Evolutionary conservation across 2,113 vertebrate genomes (phyloP).

Genomic region (Baryphthengus martii): DNA sequence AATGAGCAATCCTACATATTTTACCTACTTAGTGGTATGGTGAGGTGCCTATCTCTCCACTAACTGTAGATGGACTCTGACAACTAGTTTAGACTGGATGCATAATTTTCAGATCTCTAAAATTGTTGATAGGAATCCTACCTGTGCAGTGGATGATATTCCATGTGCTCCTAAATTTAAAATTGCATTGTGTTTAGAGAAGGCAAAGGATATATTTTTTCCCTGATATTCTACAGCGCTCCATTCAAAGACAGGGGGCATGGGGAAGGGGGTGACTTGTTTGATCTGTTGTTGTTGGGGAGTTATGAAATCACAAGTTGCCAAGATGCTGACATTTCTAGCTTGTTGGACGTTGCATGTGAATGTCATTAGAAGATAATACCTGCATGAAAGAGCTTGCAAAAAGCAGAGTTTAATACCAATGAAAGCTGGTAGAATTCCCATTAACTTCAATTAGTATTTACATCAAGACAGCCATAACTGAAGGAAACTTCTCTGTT

Average conservation of each 20-base stretch:
- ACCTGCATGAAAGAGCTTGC: background rate
- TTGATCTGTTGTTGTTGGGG: background rate
- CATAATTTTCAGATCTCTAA: background rate
- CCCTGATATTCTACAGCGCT: background rate
- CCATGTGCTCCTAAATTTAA: background rate
- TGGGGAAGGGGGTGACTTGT: background rate
- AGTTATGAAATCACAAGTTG: background rate
- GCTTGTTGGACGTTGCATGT: background rate
- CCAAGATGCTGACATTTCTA: background rate
- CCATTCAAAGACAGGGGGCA: background rate
- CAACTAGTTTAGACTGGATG: background rate
- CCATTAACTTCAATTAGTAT: background rate
- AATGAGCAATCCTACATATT: background rate
- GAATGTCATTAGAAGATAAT: background rate
- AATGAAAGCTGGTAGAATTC: background rate
- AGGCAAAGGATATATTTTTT: background rate
- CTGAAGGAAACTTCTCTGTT: background rate
- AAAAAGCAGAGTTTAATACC: background rate
- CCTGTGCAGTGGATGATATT: background rate
- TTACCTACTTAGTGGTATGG: background rate
- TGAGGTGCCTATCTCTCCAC: background rate
- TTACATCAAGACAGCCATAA: background rate
- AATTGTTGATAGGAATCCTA: background rate
- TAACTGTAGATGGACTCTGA: background rate
- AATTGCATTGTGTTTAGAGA: background rate